Evolutionary conservation across 2,113 vertebrate species (phyloP), one percentile per base, ranked within the genome.

Genomic region (Corythornis vintsioides): DNA sequence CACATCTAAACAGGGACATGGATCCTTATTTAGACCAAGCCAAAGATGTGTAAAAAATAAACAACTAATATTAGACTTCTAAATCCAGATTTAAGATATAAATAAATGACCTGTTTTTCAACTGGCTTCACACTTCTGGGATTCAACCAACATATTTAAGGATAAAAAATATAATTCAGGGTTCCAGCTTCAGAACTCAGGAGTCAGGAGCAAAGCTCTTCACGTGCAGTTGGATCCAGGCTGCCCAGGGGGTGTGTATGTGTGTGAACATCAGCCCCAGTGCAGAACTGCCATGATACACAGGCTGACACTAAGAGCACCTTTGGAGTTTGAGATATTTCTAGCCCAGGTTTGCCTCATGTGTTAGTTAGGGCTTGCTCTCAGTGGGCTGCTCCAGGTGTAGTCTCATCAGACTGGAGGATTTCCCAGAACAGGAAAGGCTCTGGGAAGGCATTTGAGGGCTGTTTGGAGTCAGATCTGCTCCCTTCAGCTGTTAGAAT

Each of bases 41-140:
- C 31, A 84, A 92, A 83, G 63, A 67, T 52, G 59, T 66, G 26
- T 65, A 61, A 81, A 91, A 88, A 92, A 72, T 56, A 7, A 88
- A 52, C 21, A 64, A 57, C 56, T 82, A 76, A 90, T 79, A 74
- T 71, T 86, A 93, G 70, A n/a, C 18, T 92, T 71, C 67, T 60
- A 86, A 88, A 90, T 71, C 28, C 10, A 71, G 26, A 82, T 65
- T 82, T 85, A 75, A 79, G 76, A 60, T 78, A 89, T 76, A 95
- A 93, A 94, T 88, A 90, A 82, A 67, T 77, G 42, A 48, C 77
- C 87, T 80, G 40, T 5, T 90, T 95, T 90, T 86, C 73, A 57
- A 52, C 15, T 93, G 21, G 38, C 43, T 88, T 77, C 55, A 15
- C 35, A 56, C 52, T 79, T 47, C 45, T 67, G 64, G 71, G 72